Conservation (phyloP, 2,797 vertebrate species). For the Brotula barbata region DNA sequence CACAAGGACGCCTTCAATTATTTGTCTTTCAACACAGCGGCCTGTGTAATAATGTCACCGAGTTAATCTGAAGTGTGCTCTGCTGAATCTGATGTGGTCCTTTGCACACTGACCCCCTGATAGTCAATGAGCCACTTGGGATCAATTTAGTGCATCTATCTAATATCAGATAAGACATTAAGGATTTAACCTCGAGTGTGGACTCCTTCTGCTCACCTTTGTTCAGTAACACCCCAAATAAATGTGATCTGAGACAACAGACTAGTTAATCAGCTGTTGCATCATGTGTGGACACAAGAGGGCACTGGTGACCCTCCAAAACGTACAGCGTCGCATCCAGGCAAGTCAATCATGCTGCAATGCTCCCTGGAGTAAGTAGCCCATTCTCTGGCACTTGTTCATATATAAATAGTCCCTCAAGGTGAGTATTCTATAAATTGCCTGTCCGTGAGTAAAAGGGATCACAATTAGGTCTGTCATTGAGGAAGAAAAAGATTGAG, state of each 20-base stretch:
- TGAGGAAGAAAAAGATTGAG: slow-evolving; percentile 46
- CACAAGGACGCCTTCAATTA: slow-evolving; percentile 28
- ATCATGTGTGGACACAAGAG: slow-evolving; percentile 49
- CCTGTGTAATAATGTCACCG: slow-evolving; percentile 23
- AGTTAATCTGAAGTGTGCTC: slow-evolving; percentile 38
- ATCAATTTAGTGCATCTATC: slow-evolving; percentile 30
- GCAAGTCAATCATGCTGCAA: slow-evolving; percentile 56
- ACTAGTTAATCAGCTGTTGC: neutral
- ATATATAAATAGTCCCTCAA: slow-evolving; percentile 71
- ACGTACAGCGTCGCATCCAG: neutral
- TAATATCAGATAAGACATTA: slow-evolving; percentile 21
- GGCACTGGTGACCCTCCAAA: slow-evolving; percentile 62
- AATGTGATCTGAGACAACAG: too few species aligned
- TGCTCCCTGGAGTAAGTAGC: slow-evolving; percentile 52
- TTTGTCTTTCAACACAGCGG: slow-evolving; percentile 30
- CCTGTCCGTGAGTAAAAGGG: slow-evolving; percentile 53
- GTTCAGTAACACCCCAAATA: slow-evolving; percentile 38
- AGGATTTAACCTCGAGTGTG: slow-evolving; percentile 22
- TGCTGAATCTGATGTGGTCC: slow-evolving; percentile 11
- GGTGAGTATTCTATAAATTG: slow-evolving; percentile 66
- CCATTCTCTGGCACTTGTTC: slow-evolving; percentile 57
- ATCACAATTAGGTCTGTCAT: slow-evolving; percentile 59
- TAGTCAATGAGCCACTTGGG: slow-evolving; percentile 38
- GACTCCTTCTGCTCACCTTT: slow-evolving; percentile 34
- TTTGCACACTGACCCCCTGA: slow-evolving; percentile 11